phyloP scores from a whole-genome alignment of 2,113 vertebrate species.

The Prinia subflava region DNA sequence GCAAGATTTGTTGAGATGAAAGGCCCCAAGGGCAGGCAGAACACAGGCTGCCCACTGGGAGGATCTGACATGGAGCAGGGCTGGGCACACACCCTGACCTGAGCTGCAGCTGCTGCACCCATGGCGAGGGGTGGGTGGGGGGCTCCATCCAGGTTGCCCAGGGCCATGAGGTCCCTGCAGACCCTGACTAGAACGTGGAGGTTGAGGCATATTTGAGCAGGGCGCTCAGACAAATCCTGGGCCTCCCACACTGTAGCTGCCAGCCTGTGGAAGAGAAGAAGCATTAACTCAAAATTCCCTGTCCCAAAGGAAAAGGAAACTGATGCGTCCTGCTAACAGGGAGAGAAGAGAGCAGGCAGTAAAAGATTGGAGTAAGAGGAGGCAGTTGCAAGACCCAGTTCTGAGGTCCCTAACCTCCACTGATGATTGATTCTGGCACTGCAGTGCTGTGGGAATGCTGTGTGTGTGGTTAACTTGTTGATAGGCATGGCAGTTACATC shows the following conservation, averaged over 20 bases:
- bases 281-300: not conserved
- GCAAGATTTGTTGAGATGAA: not conserved
- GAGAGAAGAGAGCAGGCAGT: not conserved
- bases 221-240: not conserved
- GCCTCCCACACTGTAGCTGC: not conserved
- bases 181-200: not conserved
- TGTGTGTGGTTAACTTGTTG: rapidly evolving
- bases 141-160: not conserved
- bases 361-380: not conserved
- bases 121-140: too few relatives aligned
- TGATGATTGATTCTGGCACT: not conserved
- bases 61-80: not conserved
- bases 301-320: not conserved
- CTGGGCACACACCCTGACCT: rapidly evolving
- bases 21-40: not conserved
- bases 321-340: not conserved
- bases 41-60: not conserved
- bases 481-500: not conserved
- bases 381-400: rapidly evolving
- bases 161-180: too few relatives aligned
- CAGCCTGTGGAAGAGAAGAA: not conserved
- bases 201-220: rapidly evolving
- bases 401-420: not conserved
- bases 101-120: not conserved
- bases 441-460: not conserved